These are phyloP conservation scores for Salvator merianae DNA, from an alignment of 2,113 vertebrate genomes.

Conservation along the genomic window DNA sequence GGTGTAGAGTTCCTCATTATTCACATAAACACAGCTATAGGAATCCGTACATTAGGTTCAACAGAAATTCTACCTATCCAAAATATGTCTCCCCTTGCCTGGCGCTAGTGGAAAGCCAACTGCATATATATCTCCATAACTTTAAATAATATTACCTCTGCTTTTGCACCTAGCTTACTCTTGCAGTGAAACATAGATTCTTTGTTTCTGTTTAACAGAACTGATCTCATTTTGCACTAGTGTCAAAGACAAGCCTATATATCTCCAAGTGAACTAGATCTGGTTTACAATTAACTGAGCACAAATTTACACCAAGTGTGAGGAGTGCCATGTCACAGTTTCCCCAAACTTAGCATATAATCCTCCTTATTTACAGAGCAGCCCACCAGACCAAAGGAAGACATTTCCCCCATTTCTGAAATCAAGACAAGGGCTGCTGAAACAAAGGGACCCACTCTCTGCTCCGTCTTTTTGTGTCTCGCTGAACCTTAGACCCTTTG, in stretches of 20 bases:
- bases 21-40: background rate
- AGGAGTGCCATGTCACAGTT: background rate
- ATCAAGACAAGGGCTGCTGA: background rate
- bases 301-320: background rate
- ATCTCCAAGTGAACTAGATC: background rate
- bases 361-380: background rate
- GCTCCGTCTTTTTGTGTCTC: background rate
- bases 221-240: background rate
- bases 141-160: background rate
- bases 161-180: background rate
- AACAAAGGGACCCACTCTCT: slow-evolving; percentile 16
- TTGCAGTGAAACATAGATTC: background rate
- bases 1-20: background rate
- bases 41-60: background rate
- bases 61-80: background rate
- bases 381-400: background rate
- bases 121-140: background rate
- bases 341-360: background rate
- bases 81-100: background rate
- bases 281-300: background rate
- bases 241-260: background rate
- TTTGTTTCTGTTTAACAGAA: background rate
- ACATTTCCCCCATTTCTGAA: background rate
- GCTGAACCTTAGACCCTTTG: background rate
- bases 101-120: background rate